A percentile compares a stretch with the other conserved stretches of the same genome.
Conservation (phyloP, 2,888 invertebrate genomes). For the Tricholauxania praeusta region DNA sequence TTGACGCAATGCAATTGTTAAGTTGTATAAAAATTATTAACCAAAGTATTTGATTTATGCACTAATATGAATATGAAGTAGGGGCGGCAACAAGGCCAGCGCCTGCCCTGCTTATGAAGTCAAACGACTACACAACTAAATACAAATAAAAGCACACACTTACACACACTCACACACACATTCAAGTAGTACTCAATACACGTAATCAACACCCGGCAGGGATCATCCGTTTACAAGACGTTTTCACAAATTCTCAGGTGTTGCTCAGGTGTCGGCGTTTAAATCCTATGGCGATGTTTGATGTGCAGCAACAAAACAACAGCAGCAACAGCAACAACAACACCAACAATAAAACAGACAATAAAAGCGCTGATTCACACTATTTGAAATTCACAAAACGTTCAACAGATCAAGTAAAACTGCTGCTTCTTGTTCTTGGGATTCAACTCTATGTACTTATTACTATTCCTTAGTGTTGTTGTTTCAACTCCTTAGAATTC, state of each 20-base stretch:
- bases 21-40: too few species aligned
- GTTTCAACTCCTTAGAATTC: conserved; percentile 5
- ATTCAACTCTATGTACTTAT: not conserved
- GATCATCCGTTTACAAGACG: conserved; percentile 20
- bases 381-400: conserved; percentile 17
- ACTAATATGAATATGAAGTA: too few species aligned
- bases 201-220: conserved; percentile 28
- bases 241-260: conserved; percentile 34
- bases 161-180: conserved; percentile 7
- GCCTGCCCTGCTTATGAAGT: too few species aligned
- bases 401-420: not conserved
- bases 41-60: too few species aligned
- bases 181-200: not conserved
- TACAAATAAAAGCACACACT: not conserved
- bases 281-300: conserved; percentile 12
- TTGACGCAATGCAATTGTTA: too few species aligned
- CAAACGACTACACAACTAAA: too few species aligned
- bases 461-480: not conserved
- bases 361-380: not conserved
- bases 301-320: conserved; percentile 21
- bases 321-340: conserved; percentile 25
- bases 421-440: not conserved
- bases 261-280: conserved; percentile 25
- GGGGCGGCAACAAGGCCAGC: too few species aligned
- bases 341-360: not conserved